phyloP scores from a whole-genome alignment of 2,113 vertebrate genomes.

The Pelecanoides urinatrix region DNA sequence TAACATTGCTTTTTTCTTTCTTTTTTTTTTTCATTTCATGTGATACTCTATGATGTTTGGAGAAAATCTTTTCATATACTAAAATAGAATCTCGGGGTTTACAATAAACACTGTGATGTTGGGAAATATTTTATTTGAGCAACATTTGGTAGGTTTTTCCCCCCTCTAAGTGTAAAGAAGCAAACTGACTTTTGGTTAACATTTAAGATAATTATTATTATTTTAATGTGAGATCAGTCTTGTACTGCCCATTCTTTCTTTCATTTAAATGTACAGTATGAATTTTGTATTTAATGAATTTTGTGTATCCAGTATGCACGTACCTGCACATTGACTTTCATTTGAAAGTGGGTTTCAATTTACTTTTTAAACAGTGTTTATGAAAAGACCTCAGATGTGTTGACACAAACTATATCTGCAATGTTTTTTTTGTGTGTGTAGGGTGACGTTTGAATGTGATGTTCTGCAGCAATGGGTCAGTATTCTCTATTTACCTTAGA shows the following conservation, averaged over 20 bases:
- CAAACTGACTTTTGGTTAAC: slow-evolving; percentile 62
- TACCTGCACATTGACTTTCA: slow-evolving; percentile 82
- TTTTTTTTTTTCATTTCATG: slow-evolving; percentile 6
- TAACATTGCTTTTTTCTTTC: not conserved
- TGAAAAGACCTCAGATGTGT: slow-evolving; percentile 73
- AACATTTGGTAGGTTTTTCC: slow-evolving; percentile 52
- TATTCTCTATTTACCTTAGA: slow-evolving; percentile 72
- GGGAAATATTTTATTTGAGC: slow-evolving; percentile 69
- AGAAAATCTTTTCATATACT: slow-evolving; percentile 68
- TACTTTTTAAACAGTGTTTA: slow-evolving; percentile 80
- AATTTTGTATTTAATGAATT: slow-evolving; percentile 82
- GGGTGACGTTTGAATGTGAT: slow-evolving; percentile 80
- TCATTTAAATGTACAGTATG: slow-evolving; percentile 77
- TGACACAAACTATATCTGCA: slow-evolving; percentile 72
- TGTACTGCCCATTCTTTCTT: slow-evolving; percentile 74
- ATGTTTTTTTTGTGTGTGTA: slow-evolving; percentile 72
- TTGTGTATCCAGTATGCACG: slow-evolving; percentile 81
- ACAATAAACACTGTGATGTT: slow-evolving; percentile 84
- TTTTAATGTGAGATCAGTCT: slow-evolving; percentile 73
- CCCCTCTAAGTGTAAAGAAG: slow-evolving; percentile 38
- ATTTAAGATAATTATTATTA: slow-evolving; percentile 73
- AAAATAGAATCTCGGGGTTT: slow-evolving; percentile 80
- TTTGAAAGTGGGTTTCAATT: slow-evolving; percentile 78
- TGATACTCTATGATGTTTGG: slow-evolving; percentile 58
- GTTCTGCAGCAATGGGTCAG: slow-evolving; percentile 76